Base-by-base conservation (phyloP, 1,140 invertebrate genomes). In the Solenopsis invicta region DNA sequence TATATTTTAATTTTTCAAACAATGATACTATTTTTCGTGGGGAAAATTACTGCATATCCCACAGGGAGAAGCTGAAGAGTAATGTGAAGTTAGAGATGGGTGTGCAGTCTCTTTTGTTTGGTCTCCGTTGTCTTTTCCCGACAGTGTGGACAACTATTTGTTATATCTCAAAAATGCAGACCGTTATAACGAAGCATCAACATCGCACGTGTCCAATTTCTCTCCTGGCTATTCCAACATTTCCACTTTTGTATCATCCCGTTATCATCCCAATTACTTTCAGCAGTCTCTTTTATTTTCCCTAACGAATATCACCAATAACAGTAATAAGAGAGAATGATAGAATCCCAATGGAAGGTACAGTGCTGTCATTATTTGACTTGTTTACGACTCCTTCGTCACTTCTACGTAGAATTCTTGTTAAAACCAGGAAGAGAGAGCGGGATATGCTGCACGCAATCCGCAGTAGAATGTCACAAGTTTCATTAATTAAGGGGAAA, bases 111-210 rank as follows among this genome's bases (percentile, higher is more conserved):
- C n/a, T n/a, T n/a, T n/a, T n/a, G n/a, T n/a, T 95, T 96, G 24
- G 94, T 95, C 18, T 96, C 93, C 1, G 96, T 96, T 21, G 96
- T 96, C 92, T 96, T 97, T 85, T 96, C 95, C 4, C 97, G 95
- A 92, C 97, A 98, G 94, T 97, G 97, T 1, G 97, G 97, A 90
- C 97, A 98, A 34, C 91, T 96, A 29, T 29, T 29, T 29, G 29
- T 29, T 2, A 29, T 29, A 2, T 29, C 29, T 29, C 2, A 29
- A 29, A 29, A 29, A 29, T 29, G 29, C 29, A 29, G 29, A 29
- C 29, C 2, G 29, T 29, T 29, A 29, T 29, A 29, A 48, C 41
- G 37, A 61, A 37, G 10, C 12, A 45, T 45, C 9, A 50, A 52
- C 77, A 37, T 2, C 18, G n/a, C 1, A 18, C 6, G 18, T n/a